These are phyloP conservation scores for Endotricha flammealis DNA, from an alignment of 2,888 invertebrate species.

Conservation along the genomic window DNA sequence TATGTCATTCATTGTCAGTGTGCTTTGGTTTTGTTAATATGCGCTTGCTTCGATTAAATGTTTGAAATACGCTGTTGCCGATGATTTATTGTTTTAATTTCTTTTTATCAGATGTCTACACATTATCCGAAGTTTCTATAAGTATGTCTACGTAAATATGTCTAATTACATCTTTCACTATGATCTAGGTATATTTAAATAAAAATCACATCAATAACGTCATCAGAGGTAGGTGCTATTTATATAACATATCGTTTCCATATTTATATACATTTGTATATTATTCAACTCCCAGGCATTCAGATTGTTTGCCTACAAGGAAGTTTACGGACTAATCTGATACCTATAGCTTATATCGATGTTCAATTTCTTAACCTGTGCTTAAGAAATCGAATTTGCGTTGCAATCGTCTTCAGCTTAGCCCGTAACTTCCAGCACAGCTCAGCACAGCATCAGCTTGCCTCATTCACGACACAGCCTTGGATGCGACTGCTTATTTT, in stretches of 20 bases:
- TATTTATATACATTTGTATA: too few species aligned
- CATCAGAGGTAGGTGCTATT: too few species aligned
- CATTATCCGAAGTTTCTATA: conserved; percentile 6
- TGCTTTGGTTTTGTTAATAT: conserved; percentile 63
- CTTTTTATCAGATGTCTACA: conserved; percentile 10
- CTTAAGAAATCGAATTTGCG: too few species aligned
- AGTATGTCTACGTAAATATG: conserved; percentile 10
- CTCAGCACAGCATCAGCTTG: conserved; percentile 45
- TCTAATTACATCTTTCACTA: not conserved
- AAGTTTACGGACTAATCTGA: too few species aligned
- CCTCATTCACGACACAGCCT: conserved; percentile 33
- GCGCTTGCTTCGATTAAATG: conserved; percentile 67
- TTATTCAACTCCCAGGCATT: too few species aligned
- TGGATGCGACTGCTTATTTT: conserved; percentile 19
- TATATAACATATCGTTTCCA: too few species aligned
- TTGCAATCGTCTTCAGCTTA: too few species aligned
- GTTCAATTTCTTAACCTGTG: too few species aligned
- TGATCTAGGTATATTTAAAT: not conserved
- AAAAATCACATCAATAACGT: too few species aligned
- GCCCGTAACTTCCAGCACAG: conserved; percentile 34
- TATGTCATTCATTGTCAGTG: conserved; percentile 75
- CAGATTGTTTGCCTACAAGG: too few species aligned
- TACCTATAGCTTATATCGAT: too few species aligned
- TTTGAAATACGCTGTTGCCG: conserved; percentile 26
- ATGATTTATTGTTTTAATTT: conserved; percentile 24